These are phyloP conservation scores for Todiramphus saurophagus DNA, from an alignment of 2,113 vertebrate genomes.

Conservation along the genomic window DNA sequence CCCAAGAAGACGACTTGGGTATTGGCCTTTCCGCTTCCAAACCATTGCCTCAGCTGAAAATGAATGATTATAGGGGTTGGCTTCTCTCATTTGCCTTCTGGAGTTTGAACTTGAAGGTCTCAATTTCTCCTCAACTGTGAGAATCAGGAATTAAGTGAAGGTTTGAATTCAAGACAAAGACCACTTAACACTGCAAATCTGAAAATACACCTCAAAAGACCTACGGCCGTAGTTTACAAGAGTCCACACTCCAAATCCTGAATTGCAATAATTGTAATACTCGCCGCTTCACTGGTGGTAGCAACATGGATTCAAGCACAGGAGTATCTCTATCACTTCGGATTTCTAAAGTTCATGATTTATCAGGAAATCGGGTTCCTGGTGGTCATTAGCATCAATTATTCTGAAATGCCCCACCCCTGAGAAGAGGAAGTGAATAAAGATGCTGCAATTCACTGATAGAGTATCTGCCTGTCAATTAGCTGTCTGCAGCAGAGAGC, in stretches of 20 bases:
- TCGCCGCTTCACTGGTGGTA: background rate
- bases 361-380: background rate
- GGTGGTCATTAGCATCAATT: background rate
- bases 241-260: background rate
- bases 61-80: fast-evolving
- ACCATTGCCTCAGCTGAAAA: background rate
- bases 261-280: background rate
- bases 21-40: background rate
- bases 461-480: background rate
- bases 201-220: background rate
- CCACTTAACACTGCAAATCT: background rate
- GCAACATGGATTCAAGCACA: background rate
- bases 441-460: background rate
- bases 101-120: background rate
- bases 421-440: background rate
- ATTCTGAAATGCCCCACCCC: background rate
- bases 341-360: background rate
- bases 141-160: background rate
- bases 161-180: background rate
- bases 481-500: background rate
- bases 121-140: background rate
- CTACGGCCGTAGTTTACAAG: background rate
- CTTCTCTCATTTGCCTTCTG: background rate
- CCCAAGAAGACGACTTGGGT: background rate
- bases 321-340: background rate